A percentile compares a stretch with the other conserved stretches of the same genome.
phyloP scores from a whole-genome alignment of 2,797 vertebrate genomes.

The Threskiornis aethiopicus region DNA sequence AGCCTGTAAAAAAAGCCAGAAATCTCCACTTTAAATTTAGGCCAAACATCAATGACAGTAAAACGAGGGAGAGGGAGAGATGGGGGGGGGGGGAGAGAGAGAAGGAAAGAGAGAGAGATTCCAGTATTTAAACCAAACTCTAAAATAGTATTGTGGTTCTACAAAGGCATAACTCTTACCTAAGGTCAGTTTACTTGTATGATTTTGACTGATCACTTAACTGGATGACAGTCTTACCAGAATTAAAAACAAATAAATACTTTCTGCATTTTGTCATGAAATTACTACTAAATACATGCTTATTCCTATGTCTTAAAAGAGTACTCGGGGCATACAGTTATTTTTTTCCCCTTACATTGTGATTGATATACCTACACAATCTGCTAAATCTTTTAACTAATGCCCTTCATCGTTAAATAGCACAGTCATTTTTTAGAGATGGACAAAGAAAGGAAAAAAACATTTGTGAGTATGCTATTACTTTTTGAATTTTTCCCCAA shows the following conservation, averaged over 20 bases:
- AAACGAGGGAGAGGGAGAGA: not conserved
- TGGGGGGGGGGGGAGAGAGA: too few species aligned
- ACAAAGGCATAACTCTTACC: not conserved
- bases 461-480: not conserved
- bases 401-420: not conserved
- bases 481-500: not conserved
- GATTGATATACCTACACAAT: constrained; percentile 17
- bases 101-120: not conserved
- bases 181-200: not conserved
- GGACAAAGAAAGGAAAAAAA: not conserved
- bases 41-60: not conserved
- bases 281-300: constrained; percentile 21
- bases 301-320: constrained; percentile 44
- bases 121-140: not conserved
- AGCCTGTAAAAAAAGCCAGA: not conserved
- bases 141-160: not conserved
- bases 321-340: not conserved
- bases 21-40: not conserved
- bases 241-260: not conserved
- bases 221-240: not conserved
- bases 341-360: not conserved
- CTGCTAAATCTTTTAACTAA: constrained; percentile 46
- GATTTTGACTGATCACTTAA: constrained; percentile 1
- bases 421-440: not conserved
- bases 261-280: not conserved